These are phyloP conservation scores for Allenopithecus nigroviridis DNA, from an alignment of 2,797 vertebrate species.

Conservation along the genomic window DNA sequence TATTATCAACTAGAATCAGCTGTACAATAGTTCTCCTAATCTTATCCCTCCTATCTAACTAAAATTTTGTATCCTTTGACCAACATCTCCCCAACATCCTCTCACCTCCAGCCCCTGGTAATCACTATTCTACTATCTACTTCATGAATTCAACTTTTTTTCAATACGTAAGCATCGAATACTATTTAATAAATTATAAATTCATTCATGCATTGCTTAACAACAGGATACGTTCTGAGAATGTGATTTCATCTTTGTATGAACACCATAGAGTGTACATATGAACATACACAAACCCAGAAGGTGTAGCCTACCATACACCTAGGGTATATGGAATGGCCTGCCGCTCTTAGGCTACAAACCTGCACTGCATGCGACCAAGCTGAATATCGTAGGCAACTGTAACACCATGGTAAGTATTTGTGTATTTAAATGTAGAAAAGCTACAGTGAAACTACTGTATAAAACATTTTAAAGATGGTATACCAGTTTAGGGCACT, in stretches of 20 bases:
- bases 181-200: not conserved
- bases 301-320: not conserved
- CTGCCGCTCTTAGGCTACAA: not conserved
- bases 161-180: not conserved
- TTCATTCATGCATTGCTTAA: not conserved
- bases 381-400: not conserved
- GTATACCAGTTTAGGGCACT: not conserved
- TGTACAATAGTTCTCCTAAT: not conserved
- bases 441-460: not conserved
- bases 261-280: not conserved
- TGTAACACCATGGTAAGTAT: not conserved
- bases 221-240: not conserved
- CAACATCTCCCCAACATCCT: not conserved
- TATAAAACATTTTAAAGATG: not conserved
- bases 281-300: not conserved
- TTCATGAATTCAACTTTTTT: not conserved
- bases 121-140: not conserved
- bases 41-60: not conserved
- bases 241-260: not conserved
- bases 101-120: not conserved
- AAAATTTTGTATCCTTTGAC: not conserved
- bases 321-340: too few species aligned
- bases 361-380: not conserved
- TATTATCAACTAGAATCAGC: not conserved
- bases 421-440: not conserved